These are phyloP conservation scores for Scaptomyza tumidula DNA, from an alignment of 2,888 invertebrate genomes.

Conservation along the genomic window DNA sequence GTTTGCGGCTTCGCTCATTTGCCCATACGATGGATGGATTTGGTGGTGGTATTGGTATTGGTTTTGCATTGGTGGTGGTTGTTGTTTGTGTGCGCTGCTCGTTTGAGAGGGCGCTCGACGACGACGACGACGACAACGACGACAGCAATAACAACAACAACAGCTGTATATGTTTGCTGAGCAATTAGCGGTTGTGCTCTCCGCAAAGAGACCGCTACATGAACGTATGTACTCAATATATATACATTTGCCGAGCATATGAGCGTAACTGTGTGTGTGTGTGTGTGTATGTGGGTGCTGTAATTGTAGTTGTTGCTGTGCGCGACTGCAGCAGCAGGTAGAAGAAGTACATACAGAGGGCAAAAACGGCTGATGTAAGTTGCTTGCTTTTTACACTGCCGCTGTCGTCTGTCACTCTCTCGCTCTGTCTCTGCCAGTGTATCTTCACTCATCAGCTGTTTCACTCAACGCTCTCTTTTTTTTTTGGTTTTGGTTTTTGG, in stretches of 20 bases:
- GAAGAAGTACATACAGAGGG: slow-evolving; percentile 37
- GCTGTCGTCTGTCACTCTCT: slow-evolving; percentile 14
- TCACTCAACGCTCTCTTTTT: slow-evolving; percentile 51
- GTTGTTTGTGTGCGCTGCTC: slow-evolving; percentile 18
- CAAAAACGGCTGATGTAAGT: slow-evolving; percentile 73
- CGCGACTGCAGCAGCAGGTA: slow-evolving; percentile 59
- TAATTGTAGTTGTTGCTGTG: slow-evolving; percentile 45
- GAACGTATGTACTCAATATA: slow-evolving; percentile 39
- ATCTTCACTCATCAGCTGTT: slow-evolving; percentile 63
- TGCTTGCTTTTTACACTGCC: slow-evolving; percentile 58
- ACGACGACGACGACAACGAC: background rate
- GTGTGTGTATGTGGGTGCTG: slow-evolving; percentile 47
- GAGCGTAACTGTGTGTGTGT: background rate
- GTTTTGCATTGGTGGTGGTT: slow-evolving; percentile 24
- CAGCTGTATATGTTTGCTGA: slow-evolving; percentile 53
- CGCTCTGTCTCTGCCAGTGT: slow-evolving; percentile 1
- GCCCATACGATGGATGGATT: background rate
- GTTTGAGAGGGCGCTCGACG: slow-evolving; percentile 22
- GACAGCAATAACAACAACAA: slow-evolving; percentile 21
- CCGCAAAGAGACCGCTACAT: slow-evolving; percentile 60
- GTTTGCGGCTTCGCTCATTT: slow-evolving; percentile 31
- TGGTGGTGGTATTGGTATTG: slow-evolving; percentile 24
- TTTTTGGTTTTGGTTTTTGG: slow-evolving; percentile 6
- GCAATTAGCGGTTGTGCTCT: slow-evolving; percentile 65
- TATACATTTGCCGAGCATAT: slow-evolving; percentile 16